Conservation (phyloP, 2,113 vertebrate genomes). For the Onychorhynchus coronatus region DNA sequence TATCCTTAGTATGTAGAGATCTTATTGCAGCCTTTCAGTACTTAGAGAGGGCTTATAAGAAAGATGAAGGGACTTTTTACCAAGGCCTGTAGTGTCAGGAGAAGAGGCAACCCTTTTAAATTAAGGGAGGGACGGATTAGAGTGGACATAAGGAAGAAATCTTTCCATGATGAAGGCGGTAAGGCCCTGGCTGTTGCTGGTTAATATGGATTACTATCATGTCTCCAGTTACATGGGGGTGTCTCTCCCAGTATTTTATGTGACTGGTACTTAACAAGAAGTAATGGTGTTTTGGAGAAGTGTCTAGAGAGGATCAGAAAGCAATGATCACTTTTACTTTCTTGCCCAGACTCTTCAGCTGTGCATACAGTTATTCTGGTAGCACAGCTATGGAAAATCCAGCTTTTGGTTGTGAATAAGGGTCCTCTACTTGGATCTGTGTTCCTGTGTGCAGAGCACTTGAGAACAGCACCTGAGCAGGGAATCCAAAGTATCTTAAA, state of each 20-base stretch:
- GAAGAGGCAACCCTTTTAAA: not conserved
- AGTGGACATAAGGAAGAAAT: not conserved
- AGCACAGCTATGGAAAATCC: not conserved
- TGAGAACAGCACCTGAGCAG: not conserved
- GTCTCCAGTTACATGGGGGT: not conserved
- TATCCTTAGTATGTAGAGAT: not conserved
- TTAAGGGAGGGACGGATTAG: not conserved
- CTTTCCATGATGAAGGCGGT: not conserved
- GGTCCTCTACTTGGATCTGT: not conserved
- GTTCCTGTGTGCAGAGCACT: not conserved
- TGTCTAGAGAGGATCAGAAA: not conserved
- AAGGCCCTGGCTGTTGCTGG: not conserved
- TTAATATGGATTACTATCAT: not conserved
- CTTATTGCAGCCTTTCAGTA: not conserved
- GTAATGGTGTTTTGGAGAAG: not conserved
- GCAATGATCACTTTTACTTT: not conserved
- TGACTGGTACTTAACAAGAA: not conserved
- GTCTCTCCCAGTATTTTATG: not conserved
- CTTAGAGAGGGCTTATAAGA: not conserved
- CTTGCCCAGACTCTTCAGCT: not conserved
- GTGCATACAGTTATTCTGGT: not conserved
- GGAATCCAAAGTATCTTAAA: not conserved
- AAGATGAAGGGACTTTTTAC: not conserved
- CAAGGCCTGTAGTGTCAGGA: not conserved
- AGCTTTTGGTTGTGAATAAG: not conserved